phyloP scores from a whole-genome alignment of 2,888 invertebrate species.

The Drosophila limbata region DNA sequence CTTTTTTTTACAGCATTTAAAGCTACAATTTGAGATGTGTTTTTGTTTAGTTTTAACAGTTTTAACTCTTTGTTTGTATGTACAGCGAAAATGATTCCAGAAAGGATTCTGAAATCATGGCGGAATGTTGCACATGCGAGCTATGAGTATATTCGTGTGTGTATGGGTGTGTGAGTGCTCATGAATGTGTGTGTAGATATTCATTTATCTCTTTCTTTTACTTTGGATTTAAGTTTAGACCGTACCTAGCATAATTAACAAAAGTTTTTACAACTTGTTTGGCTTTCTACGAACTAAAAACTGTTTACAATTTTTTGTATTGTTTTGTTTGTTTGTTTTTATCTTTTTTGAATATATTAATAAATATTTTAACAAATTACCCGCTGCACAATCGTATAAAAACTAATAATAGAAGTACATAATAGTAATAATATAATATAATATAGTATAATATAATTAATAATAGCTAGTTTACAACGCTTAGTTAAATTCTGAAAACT shows the following conservation, averaged over 20 bases:
- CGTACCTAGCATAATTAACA: conserved; percentile 75
- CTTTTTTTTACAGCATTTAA: conserved; percentile 71
- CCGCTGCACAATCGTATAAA: conserved; percentile 56
- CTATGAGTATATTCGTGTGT: conserved; percentile 34
- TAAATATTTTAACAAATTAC: conserved; percentile 77
- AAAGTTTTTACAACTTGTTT: conserved; percentile 72
- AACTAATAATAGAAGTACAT: conserved; percentile 64
- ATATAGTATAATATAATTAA: conserved; percentile 23
- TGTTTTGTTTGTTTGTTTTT: conserved; percentile 25
- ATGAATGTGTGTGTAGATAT: conserved; percentile 19
- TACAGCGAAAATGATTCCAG: conserved; percentile 58
- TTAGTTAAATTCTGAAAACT: conserved; percentile 67
- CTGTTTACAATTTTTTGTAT: conserved; percentile 28
- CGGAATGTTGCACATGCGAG: conserved; percentile 75
- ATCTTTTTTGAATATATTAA: conserved; percentile 55
- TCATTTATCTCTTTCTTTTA: conserved; percentile 41
- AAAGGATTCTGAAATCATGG: conserved; percentile 48
- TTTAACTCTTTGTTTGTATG: conserved; percentile 54
- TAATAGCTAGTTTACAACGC: conserved; percentile 55
- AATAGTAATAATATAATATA: conserved; percentile 52
- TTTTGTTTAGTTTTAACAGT: conserved; percentile 30
- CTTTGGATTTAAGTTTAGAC: conserved; percentile 43
- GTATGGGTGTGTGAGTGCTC: conserved; percentile 12
- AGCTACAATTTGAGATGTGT: conserved; percentile 77
- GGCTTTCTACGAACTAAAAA: conserved; percentile 71